phyloP scores from a whole-genome alignment of 2,797 vertebrate species.

The Rhincodon typus region DNA sequence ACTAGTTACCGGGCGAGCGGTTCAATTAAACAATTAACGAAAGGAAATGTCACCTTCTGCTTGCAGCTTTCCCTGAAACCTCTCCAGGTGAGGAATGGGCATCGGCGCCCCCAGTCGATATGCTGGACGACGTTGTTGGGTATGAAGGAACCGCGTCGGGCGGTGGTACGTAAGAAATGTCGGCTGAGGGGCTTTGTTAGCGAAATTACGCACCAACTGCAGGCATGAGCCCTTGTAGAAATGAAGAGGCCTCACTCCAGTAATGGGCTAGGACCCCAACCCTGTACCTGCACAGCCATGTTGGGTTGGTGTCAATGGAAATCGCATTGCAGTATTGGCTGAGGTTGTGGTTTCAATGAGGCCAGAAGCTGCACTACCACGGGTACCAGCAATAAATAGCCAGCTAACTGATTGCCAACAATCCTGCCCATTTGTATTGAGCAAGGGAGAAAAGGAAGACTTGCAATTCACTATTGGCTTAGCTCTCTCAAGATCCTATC shows the following conservation, averaged over 20 bases:
- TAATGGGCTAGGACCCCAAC: neutral
- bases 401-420: neutral
- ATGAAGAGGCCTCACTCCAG: neutral
- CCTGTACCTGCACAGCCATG: neutral
- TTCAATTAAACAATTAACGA: neutral
- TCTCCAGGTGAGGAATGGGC: neutral
- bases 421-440: neutral
- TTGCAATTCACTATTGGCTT: neutral
- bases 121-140: slow-evolving; percentile 11
- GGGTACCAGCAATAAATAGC: neutral
- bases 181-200: neutral
- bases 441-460: neutral
- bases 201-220: no score
- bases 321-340: neutral
- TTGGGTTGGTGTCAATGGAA: neutral
- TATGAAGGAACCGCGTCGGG: neutral
- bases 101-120: neutral
- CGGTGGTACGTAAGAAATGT: neutral
- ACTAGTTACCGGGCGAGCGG: neutral
- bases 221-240: neutral
- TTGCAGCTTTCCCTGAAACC: neutral
- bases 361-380: neutral
- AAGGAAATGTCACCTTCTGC: neutral
- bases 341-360: neutral
- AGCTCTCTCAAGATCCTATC: neutral